Conservation (phyloP, 2,797 vertebrate genomes). For the Ara ararauna region DNA sequence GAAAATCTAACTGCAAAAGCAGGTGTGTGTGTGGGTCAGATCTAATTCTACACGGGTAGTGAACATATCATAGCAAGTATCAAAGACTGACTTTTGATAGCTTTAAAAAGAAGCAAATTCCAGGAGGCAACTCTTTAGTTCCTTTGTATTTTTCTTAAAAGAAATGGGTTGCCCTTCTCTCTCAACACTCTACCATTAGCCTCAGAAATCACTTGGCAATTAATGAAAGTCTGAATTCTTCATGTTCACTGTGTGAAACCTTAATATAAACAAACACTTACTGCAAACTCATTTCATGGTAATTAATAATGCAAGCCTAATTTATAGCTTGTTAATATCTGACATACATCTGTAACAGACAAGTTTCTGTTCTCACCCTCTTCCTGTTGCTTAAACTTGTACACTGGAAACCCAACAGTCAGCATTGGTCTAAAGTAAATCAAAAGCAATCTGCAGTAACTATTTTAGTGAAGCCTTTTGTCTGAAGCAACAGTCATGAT, state of each 20-base stretch:
- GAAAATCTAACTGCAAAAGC: not conserved
- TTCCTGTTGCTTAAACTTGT: not conserved
- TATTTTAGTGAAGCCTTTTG: not conserved
- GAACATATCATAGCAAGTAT: not conserved
- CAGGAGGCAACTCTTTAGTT: not conserved
- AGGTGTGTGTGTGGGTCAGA: fast-evolving
- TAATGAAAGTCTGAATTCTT: slow-evolving; percentile 22
- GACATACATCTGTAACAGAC: not conserved
- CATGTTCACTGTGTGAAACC: not conserved
- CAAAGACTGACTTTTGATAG: not conserved
- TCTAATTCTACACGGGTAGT: not conserved
- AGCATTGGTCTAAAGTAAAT: not conserved
- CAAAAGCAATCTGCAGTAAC: not conserved
- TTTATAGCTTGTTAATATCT: not conserved
- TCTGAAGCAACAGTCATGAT: not conserved
- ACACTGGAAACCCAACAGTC: not conserved
- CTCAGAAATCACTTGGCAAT: slow-evolving; percentile 1
- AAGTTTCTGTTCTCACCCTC: not conserved
- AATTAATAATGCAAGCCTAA: not conserved
- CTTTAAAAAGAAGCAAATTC: not conserved
- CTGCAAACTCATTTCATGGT: not conserved
- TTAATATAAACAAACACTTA: not conserved
- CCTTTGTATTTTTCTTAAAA: not conserved
- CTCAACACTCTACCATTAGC: not conserved
- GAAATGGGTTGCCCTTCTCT: not conserved